phyloP scores from a whole-genome alignment of 2,888 invertebrate species.

The Azorinus chamasolen region DNA sequence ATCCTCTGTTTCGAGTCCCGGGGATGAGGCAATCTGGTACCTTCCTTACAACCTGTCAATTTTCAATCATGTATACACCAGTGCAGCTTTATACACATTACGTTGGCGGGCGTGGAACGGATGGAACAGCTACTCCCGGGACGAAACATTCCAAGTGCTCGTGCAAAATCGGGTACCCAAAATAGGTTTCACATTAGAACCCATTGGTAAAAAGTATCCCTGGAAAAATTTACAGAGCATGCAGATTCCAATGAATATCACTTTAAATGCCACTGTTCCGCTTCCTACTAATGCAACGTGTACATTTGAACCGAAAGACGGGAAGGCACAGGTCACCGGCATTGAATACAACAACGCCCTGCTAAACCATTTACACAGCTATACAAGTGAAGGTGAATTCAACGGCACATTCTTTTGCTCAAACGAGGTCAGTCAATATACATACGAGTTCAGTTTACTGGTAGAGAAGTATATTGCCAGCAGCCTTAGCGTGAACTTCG shows the following conservation, averaged over 20 bases:
- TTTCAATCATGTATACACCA: slow-evolving; percentile 43
- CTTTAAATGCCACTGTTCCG: slow-evolving; percentile 33
- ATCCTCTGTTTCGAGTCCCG: slow-evolving; percentile 1
- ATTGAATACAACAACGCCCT: slow-evolving; percentile 23
- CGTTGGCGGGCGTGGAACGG: slow-evolving; percentile 49
- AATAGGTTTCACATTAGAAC: slow-evolving; percentile 34
- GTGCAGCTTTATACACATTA: slow-evolving; percentile 36
- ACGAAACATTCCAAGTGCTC: slow-evolving; percentile 39
- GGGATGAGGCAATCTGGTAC: slow-evolving; percentile 29
- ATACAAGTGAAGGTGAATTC: slow-evolving; percentile 42
- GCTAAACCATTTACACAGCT: slow-evolving; percentile 36
- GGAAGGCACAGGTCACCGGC: slow-evolving; percentile 4
- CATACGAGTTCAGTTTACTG: slow-evolving; percentile 34
- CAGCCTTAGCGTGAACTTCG: slow-evolving; percentile 32
- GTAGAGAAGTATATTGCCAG: slow-evolving; percentile 43
- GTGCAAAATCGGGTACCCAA: slow-evolving; percentile 57
- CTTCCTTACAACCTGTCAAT: slow-evolving; percentile 17
- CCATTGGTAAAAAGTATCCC: slow-evolving; percentile 51
- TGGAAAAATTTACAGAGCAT: slow-evolving; percentile 52
- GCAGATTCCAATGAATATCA: slow-evolving; percentile 45
- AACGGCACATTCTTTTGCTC: slow-evolving; percentile 48
- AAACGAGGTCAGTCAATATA: slow-evolving; percentile 45
- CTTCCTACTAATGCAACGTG: slow-evolving; percentile 59
- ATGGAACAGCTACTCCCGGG: slow-evolving; percentile 9
- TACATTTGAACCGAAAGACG: slow-evolving; percentile 45